Evolutionary conservation across 1,140 invertebrate species (phyloP).

Genomic region (Chionoecetes opilio): DNA sequence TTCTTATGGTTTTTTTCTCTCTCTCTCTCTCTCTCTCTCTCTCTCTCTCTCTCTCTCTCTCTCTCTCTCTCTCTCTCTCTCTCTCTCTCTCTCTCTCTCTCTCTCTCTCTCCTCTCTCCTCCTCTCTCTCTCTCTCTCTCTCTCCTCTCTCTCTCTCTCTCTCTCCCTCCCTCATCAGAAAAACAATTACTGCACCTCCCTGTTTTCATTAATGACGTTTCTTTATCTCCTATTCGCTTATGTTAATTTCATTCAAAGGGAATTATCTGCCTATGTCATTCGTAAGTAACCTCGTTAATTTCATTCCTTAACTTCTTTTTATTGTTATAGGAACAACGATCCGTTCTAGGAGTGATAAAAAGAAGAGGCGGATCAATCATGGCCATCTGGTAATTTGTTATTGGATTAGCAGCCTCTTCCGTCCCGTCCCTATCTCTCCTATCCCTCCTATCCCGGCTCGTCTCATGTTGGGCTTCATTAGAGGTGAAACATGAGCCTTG

Average conservation of each 20-base stretch:
- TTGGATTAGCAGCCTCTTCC: not conserved
- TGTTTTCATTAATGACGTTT: no score
- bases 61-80: conserved; percentile 24
- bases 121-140: conserved; percentile 17
- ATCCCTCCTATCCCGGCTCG: not conserved
- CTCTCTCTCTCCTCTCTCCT: conserved; percentile 8
- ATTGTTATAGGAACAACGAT: no score
- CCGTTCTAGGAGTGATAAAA: not conserved
- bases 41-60: conserved; percentile 24
- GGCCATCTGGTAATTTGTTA: not conserved
- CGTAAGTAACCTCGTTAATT: no score
- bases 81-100: conserved; percentile 17
- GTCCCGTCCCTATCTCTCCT: not conserved
- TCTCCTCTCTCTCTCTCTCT: not conserved
- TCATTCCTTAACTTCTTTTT: no score
- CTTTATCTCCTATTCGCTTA: no score
- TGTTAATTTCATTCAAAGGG: no score
- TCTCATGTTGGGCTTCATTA: conserved; percentile 20
- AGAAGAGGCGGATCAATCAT: not conserved
- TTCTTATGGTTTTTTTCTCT: not conserved
- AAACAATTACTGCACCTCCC: no score
- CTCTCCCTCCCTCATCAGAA: no score
- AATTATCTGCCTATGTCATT: not conserved
- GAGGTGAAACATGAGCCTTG: not conserved
- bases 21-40: conserved; percentile 20